Conservation (phyloP, 2,888 invertebrate species). For the Dryococelus australis region DNA sequence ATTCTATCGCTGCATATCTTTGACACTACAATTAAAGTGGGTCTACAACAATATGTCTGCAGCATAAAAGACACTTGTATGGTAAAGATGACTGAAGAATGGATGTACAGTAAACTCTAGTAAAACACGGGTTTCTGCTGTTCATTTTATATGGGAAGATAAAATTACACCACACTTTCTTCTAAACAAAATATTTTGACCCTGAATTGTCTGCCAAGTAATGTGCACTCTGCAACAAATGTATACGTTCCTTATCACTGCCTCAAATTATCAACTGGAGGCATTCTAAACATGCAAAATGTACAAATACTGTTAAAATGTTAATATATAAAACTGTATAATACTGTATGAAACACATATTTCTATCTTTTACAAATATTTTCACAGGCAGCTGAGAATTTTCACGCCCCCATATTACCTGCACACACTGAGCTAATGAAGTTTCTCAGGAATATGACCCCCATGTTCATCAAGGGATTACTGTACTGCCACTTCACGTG, state of each 20-base stretch:
- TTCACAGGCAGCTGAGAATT: background rate
- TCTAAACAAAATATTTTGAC: background rate
- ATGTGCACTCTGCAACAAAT: background rate
- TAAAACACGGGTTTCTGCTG: background rate
- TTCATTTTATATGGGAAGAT: background rate
- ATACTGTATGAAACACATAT: background rate
- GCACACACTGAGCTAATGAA: background rate
- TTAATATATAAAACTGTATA: slow-evolving; percentile 11
- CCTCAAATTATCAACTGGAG: background rate
- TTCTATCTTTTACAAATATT: background rate
- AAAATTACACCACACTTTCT: background rate
- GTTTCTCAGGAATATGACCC: background rate
- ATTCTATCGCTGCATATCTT: background rate
- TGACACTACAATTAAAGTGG: background rate
- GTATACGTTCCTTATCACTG: background rate
- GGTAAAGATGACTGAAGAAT: background rate
- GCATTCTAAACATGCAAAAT: slow-evolving; percentile 4
- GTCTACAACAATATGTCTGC: background rate
- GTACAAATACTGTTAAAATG: slow-evolving; percentile 2
- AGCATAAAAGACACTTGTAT: background rate
- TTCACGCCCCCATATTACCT: background rate
- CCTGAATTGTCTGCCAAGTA: background rate
- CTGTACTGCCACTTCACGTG: background rate
- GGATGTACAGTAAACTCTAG: background rate
- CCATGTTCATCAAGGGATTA: slow-evolving; percentile 16